Base-by-base conservation (phyloP, 1,140 invertebrate species). In the Apis dorsata region DNA sequence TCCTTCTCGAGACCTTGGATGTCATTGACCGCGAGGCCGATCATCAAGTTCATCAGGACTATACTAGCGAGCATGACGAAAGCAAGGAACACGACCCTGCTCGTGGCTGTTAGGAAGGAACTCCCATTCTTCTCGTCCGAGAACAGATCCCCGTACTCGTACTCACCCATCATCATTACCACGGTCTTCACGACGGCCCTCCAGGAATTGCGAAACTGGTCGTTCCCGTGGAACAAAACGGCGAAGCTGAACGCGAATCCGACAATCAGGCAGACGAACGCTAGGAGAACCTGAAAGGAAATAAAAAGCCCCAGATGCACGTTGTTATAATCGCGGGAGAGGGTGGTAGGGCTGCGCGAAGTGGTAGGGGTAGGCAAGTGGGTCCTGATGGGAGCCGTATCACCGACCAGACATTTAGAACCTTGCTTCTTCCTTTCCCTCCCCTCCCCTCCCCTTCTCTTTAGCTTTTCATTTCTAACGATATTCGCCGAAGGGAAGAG, bases 11-110 rank as follows among this genome's bases (percentile, higher is more conserved):
- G 91, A 81, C 94, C 94, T 87, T 95, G 95, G 44, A 96, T 95
- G 85, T 96, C 95, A 85, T 95, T 96, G 21, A 96, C 95, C 57
- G 95, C 95, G 57, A 96, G 93, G 86, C 95, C 96, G 13, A 96
- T 94, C 91, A 96, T 94, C 49, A 88, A 86, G 68, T 88, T 87
- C 49, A 87, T 87, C 70, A 96, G 90, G 7, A 96, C 95, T 66
- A 96, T 95, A 62, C 95, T 95, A n/a, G 94, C 95, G n/a, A 96
- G 89, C 60, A 96, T 93, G 8, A 95, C 91, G 83, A 96, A 96
- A 53, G 94, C 84, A 5, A 96, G 86, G 86, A 96, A 96, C 19
- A 96, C 93, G 15, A 96, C 81, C 66, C 95, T 92, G 7, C 93
- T 91, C 79, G 94, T 92, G 60, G 91, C 78, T 12, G 51, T 90